A percentile compares a stretch with the other conserved stretches of the same genome.
Conservation (phyloP, 2,888 invertebrate genomes). For the Malachius bipustulatus region DNA sequence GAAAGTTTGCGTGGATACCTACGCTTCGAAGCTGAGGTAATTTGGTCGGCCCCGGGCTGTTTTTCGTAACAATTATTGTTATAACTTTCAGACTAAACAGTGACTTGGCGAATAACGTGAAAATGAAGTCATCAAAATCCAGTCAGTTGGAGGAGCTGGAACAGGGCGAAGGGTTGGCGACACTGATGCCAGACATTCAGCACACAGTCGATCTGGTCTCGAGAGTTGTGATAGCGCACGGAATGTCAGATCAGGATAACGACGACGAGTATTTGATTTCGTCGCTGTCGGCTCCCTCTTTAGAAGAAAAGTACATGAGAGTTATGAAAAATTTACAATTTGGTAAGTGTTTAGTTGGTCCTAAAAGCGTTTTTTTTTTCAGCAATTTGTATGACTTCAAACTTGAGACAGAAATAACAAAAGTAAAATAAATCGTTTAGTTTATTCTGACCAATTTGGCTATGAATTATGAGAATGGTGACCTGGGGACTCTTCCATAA, state of each 20-base stretch:
- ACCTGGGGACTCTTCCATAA: too few species aligned
- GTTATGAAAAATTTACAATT: conserved; percentile 85
- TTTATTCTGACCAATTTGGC: too few species aligned
- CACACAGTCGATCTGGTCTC: conserved; percentile 46
- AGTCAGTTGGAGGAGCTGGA: conserved; percentile 53
- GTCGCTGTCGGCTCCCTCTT: conserved; percentile 41
- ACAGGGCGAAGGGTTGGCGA: conserved; percentile 79
- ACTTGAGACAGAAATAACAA: too few species aligned
- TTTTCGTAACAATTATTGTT: neutral
- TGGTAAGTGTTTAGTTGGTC: conserved; percentile 51
- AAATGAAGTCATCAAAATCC: conserved; percentile 27
- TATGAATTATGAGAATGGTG: too few species aligned
- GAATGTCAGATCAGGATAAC: conserved; percentile 31
- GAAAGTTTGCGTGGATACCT: conserved; percentile 86
- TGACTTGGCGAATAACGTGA: conserved; percentile 24
- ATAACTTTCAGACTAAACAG: conserved; percentile 24
- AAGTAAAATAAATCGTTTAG: too few species aligned
- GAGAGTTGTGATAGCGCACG: conserved; percentile 35
- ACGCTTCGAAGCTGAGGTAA: conserved; percentile 72
- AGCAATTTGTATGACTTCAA: too few species aligned
- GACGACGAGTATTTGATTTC: conserved; percentile 35
- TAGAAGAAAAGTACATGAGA: conserved; percentile 70
- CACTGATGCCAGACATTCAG: conserved; percentile 84
- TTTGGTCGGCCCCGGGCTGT: too few species aligned
- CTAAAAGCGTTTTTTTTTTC: too few species aligned